These are phyloP conservation scores for Arctocebus calabarensis DNA, from an alignment of 2,797 vertebrate genomes.

Conservation along the genomic window DNA sequence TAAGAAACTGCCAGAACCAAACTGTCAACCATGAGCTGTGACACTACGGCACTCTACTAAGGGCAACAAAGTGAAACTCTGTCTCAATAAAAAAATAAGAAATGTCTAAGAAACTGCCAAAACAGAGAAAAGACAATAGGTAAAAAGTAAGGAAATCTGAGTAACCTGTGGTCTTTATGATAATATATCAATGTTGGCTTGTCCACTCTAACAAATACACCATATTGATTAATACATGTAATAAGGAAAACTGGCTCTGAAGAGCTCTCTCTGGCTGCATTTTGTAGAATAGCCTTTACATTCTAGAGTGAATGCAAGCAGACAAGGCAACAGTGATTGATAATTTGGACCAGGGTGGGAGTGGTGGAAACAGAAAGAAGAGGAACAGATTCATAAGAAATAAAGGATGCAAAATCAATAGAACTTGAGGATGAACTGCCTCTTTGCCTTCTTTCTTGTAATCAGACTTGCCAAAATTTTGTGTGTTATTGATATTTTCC, in stretches of 20 bases:
- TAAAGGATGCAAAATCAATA: neutral
- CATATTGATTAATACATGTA: neutral
- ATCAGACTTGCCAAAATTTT: neutral
- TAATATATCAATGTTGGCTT: neutral
- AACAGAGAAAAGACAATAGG: no score
- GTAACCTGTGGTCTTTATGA: neutral
- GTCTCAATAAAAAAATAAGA: no score
- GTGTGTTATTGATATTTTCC: neutral
- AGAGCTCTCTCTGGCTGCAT: neutral
- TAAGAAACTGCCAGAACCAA: no score
- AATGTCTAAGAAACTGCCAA: neutral
- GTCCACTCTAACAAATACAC: neutral
- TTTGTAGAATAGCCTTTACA: neutral
- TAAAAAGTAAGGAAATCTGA: neutral
- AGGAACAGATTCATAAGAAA: neutral
- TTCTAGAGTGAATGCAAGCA: neutral
- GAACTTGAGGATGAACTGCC: neutral
- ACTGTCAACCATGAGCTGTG: no score
- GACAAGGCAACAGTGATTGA: neutral
- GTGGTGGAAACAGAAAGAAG: neutral
- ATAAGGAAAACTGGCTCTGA: neutral
- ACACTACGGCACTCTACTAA: no score
- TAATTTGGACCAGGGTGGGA: neutral
- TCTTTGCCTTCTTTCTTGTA: neutral
- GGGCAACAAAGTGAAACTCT: no score